Base-by-base conservation (phyloP, 2,113 vertebrate species). In the Daboia siamensis region DNA sequence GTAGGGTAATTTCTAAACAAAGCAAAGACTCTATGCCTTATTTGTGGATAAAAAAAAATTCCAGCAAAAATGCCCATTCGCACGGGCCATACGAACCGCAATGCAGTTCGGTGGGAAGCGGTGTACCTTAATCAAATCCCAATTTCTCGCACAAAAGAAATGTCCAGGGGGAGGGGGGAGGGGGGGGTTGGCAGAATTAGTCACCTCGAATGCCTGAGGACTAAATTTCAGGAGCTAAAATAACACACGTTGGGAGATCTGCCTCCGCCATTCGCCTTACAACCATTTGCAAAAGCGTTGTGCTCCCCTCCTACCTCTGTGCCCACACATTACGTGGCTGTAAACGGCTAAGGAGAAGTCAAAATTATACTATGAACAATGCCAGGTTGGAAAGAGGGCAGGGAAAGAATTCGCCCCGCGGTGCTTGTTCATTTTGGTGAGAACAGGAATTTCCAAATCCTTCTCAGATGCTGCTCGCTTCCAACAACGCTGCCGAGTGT, bases 81-180 rank as follows among this genome's bases (percentile, higher is more conserved):
- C 91, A 87, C 91, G 90, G 91, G 0, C 0, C n/a, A 15, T 87
- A 92, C 15, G n/a, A 33, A 92, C 24, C 21, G 61, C 96, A 93
- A 94, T 93, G 92, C 94, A 95, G 95, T 97, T 97, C 95, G 95
- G 93, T 97, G 10, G 59, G 94, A 97, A 97, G 95, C 96, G 97
- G 96, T 96, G 26, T 97, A 96, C 95, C 96, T 97, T 97, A 97
- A 98, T 97, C 97, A 97, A 97, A 98, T 98, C 97, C 97, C 95
- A 95, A 95, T 96, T 96, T 95, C 94, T 95, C 96, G 95, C 95
- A 96, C 96, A 97, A 97, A 98, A 97, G 96, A 98, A 96, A 97
- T 97, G 96, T 97, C 29, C 61, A 3, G 29, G 61, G 26, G 51
- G 51, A 0, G 9, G 51, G 51, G 51, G 51, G 51, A 10, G 96